Evolutionary conservation across 2,888 invertebrate species (phyloP), one percentile per base, ranked within the genome.

Genomic region (Hermaeophaga mercurialis): DNA sequence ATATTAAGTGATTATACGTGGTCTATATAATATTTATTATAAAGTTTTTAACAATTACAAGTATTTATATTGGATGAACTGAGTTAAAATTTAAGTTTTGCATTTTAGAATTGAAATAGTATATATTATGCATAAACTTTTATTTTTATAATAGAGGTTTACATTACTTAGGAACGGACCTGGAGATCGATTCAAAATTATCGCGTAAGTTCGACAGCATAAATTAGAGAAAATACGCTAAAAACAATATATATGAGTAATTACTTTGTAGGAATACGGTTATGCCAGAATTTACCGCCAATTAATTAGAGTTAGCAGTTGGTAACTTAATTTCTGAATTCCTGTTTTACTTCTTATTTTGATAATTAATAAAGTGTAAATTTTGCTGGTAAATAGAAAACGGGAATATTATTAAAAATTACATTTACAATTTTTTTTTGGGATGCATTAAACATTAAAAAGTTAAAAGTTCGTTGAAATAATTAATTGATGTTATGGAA

Each of bases 211-310:
- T 11, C 34, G 47, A 36, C 39, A 38, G 38, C 18, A 14, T 24
- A 48, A 48, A 48, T 48, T 39, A 28, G 38, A 17, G 17, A 38
- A 6, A 6, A 9, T 5, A 12, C 26, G 12, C 12, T 38, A 39
- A 39, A 48, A 48, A 48, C 24, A 19, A 48, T 48, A 24, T 39
- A 38, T 39, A 47, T 39, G 26, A 26, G 9, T 48, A 38, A 48
- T 28, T 22, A 36, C 24, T 7, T 36, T 36, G 36, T 36, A 9
- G 17, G 17, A 11, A 15, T 8, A 15, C 5, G 17, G 8, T 36
- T 36, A 17, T 15, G 5, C 36, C 36, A 17, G 17, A 17, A 17
- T 8, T 36, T 36, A 36, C 14, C 17, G 36, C 36, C 36, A 17
- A 36, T 14, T 36, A 36, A 36, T 36, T 15, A 36, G 9, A 36